Conservation (phyloP, 2,888 invertebrate genomes). For the Boloria euphrosyne region DNA sequence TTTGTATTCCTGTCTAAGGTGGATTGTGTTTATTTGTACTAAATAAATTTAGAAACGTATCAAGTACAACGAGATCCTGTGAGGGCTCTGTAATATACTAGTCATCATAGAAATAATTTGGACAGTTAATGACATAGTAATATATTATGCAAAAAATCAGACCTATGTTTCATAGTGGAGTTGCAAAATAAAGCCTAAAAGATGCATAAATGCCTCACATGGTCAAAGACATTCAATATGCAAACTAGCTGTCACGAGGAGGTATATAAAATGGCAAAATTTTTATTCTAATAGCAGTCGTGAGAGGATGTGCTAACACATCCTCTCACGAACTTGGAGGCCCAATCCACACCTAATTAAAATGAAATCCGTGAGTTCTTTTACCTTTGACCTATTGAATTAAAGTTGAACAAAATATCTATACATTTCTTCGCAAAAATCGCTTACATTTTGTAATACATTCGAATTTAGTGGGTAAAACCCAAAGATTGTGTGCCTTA, state of each 20-base stretch:
- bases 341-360: slow-evolving; percentile 42
- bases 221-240: slow-evolving; percentile 50
- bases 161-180: neutral
- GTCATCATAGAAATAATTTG: too few species aligned
- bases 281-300: slow-evolving; percentile 52
- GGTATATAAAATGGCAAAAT: slow-evolving; percentile 59
- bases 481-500: too few species aligned
- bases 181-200: slow-evolving; percentile 10
- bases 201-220: slow-evolving; percentile 14
- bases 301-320: too few species aligned
- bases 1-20: too few species aligned
- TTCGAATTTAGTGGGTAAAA: too few species aligned
- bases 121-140: too few species aligned
- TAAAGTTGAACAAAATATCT: neutral
- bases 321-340: slow-evolving; percentile 45
- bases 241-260: slow-evolving; percentile 45
- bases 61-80: too few species aligned
- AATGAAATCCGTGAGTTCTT: slow-evolving; percentile 69
- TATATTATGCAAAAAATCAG: neutral
- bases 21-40: too few species aligned
- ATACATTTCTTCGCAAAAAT: too few species aligned
- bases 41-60: too few species aligned
- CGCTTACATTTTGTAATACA: too few species aligned
- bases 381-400: slow-evolving; percentile 16
- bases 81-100: too few species aligned